phyloP scores from a whole-genome alignment of 1,140 invertebrate species.

The Camponotus floridanus region DNA sequence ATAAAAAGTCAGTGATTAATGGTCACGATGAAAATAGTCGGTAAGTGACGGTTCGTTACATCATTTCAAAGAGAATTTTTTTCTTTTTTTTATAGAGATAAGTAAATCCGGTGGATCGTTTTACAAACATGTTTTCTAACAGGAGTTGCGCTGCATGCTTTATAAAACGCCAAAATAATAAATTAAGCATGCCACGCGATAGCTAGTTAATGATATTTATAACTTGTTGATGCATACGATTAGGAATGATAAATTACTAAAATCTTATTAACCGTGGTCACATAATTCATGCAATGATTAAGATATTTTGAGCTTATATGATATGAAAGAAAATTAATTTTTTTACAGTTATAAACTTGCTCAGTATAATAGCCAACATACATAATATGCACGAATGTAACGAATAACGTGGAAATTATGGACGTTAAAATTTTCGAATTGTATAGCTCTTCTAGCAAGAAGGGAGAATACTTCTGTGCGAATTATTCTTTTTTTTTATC shows the following conservation, averaged over 20 bases:
- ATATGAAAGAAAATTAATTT: neutral
- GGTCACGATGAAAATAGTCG: conserved; percentile 53
- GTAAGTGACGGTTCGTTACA: conserved; percentile 45
- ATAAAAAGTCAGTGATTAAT: conserved; percentile 60
- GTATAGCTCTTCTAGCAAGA: neutral
- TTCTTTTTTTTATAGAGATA: conserved; percentile 42
- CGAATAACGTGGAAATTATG: neutral
- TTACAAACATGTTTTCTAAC: conserved; percentile 57
- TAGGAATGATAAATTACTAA: conserved; percentile 26
- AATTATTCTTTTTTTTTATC: conserved; percentile 10
- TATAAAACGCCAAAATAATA: conserved; percentile 29
- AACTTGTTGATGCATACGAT: neutral
- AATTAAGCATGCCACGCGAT: conserved; percentile 44
- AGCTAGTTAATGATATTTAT: conserved; percentile 40
- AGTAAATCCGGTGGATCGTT: conserved; percentile 40
- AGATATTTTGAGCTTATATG: neutral
- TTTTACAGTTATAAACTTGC: neutral
- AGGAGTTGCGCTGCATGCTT: neutral
- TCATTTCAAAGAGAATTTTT: conserved; percentile 44
- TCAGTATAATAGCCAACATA: neutral
- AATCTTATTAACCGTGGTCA: conserved; percentile 11
- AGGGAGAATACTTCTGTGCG: neutral
- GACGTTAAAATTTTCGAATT: neutral
- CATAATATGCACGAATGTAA: neutral
- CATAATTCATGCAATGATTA: neutral